Evolutionary conservation across 2,113 vertebrate species (phyloP), one percentile per base, ranked within the genome.

Genomic region (Podarcis muralis): DNA sequence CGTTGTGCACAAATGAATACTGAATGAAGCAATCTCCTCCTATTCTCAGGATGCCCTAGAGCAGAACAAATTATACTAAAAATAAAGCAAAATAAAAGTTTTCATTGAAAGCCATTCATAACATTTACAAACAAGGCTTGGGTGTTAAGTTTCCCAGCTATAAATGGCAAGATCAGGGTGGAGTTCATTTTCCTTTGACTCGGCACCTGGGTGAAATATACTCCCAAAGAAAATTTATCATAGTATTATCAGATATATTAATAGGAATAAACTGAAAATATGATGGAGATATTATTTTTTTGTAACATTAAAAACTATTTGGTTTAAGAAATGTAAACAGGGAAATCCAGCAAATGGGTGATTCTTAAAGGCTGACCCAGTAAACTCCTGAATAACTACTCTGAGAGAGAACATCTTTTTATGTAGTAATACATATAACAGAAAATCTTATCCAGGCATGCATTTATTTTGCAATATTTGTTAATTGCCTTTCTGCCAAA

Each of bases 1-100:
- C 93, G 37, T 88, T 95, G 92, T 95, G 92, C 91, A 95, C 95
- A 95, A 75, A 93, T 94, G 93, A 90, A 93, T 94, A 95, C 94
- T 95, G 94, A 96, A 94, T 95, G 94, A 94, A 62, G 71, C 95
- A 95, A 96, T 94, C 93, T 94, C 83, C 92, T 93, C 86, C 93
- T 91, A 95, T 96, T 96, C 92, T 95, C 91, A 84, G 90, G 90
- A 95, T 94, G 94, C 94, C 93, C 94, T 92, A 95, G 95, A 95
- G 95, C 94, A 96, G 94, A 95, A 96, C 93, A 95, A 95, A 96
- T 95, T 95, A 95, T 91, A 94, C 93, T 80, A 95, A 95, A 95
- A 93, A 94, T 94, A 92, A 95, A 91, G 75, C 90, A 95, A 95
- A 96, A 95, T 93, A 93, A 94, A 94, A 92, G 91, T 96, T 95